Conservation (phyloP, 2,113 vertebrate genomes). For the Syngnathus floridae region DNA sequence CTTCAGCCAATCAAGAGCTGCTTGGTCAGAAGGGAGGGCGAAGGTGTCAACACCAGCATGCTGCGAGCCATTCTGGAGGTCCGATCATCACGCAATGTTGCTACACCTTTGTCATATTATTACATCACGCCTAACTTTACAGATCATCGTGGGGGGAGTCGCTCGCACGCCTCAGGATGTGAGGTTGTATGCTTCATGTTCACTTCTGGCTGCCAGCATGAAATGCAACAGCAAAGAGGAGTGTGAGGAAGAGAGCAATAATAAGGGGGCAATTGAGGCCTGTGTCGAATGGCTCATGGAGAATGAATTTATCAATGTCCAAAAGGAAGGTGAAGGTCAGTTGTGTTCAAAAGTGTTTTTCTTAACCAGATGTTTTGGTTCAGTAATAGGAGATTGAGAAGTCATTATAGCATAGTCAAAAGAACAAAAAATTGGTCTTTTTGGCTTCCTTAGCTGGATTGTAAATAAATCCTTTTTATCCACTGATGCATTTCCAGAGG, state of each 20-base stretch:
- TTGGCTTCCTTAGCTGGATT: too few species aligned
- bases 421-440: too few species aligned
- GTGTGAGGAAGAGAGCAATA: constrained; percentile 41
- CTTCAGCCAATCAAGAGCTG: constrained; percentile 89
- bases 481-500: constrained; percentile 55
- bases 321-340: constrained; percentile 62
- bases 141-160: constrained; percentile 90
- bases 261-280: constrained; percentile 75
- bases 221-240: constrained; percentile 26
- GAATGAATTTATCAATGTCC: constrained; percentile 88
- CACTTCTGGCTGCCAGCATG: constrained; percentile 79
- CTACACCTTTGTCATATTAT: neutral
- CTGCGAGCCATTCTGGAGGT: constrained; percentile 95
- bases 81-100: neutral
- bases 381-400: too few species aligned
- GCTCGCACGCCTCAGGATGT: constrained; percentile 85
- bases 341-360: neutral
- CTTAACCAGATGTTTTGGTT: neutral
- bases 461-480: neutral
- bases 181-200: constrained; percentile 82
- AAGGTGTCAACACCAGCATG: constrained; percentile 85
- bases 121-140: constrained; percentile 25
- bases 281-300: constrained; percentile 88
- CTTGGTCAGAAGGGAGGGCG: constrained; percentile 78
- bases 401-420: too few species aligned